Base-by-base conservation (phyloP, 1,140 invertebrate genomes). In the Lethocerus indicus region DNA sequence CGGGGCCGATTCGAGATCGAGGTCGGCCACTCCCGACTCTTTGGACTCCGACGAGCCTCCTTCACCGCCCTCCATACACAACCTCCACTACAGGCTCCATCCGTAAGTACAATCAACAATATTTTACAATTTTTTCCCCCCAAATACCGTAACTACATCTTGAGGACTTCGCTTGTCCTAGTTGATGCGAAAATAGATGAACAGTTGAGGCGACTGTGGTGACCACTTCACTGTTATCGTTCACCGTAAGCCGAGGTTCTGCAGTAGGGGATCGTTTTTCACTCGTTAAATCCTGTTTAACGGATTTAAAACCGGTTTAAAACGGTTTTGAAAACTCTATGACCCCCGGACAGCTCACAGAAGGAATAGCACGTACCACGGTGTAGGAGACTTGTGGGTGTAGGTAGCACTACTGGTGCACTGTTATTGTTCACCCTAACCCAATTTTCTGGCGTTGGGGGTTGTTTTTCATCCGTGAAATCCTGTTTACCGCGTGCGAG, bases 21-120 rank as follows among this genome's bases (percentile, higher is more conserved):
- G 84, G 40, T 87, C 83, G 61, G 84, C 83, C 43, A 88, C 84
- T n/a, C 84, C 84, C 37, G 84, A 89, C 67, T 87, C 83, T 1
- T 62, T 88, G 57, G 84, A 87, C 64, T 83, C 79, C 7, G 66
- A 74, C 57, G 73, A 74, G 28, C 56, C 59, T 18, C 69, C 37
- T 57, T 64, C n/a, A 63, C 69, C 55, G 20, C 45, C 36, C 23
- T 26, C 42, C n/a, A 18, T 28, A 44, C 25, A 16, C 42, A 20
- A 25, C 21, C 16, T 20, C 37, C 6, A 39, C 37, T 39, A 5
- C 37, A 18, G 26, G 40, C 14, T 24, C 21, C 21, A 24, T 20
- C 40, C n/a, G 40, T 21, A 20, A 42, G 14, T 14, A 24, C 9
- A n/a, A 9, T 9, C n/a, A 9, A 32, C 29, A 9, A n/a, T 9